phyloP scores from a whole-genome alignment of 1,140 invertebrate species.

The Macrostomum lignano region DNA sequence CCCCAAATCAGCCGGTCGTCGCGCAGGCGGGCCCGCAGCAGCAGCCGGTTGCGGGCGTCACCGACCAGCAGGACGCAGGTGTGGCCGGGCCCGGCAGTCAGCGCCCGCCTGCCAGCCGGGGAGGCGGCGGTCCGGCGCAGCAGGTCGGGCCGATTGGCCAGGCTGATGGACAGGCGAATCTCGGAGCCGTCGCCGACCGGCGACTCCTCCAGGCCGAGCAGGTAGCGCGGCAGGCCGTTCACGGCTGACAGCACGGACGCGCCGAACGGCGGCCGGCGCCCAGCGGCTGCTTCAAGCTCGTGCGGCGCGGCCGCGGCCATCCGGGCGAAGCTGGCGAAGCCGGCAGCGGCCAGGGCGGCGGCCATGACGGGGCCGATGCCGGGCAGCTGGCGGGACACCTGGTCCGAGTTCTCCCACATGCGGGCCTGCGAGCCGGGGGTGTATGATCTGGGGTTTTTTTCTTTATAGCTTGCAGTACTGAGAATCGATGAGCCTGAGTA shows the following conservation, averaged over 20 bases:
- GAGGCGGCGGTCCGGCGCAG: too few relatives aligned
- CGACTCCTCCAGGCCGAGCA: too few relatives aligned
- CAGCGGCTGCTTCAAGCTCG: slow-evolving; percentile 44
- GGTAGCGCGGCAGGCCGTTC: slow-evolving; percentile 25
- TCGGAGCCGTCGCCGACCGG: too few relatives aligned
- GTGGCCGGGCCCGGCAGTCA: slow-evolving; percentile 11
- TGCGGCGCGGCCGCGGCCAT: slow-evolving; percentile 38
- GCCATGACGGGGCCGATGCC: slow-evolving; percentile 37
- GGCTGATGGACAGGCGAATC: too few relatives aligned
- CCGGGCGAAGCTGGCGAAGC: slow-evolving; percentile 37
- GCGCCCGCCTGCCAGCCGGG: slow-evolving; percentile 13
- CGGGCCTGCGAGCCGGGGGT: slow-evolving; percentile 34
- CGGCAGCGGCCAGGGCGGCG: slow-evolving; percentile 35
- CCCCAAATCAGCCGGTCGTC: too few relatives aligned
- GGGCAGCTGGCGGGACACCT: slow-evolving; percentile 39
- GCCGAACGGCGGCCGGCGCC: slow-evolving; percentile 33
- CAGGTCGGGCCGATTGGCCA: too few relatives aligned
- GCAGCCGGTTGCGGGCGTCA: slow-evolving; percentile 21
- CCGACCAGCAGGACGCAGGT: slow-evolving; percentile 22
- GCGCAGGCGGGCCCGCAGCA: slow-evolving; percentile 20
- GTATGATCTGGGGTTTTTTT: too few relatives aligned
- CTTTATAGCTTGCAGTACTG: too few relatives aligned
- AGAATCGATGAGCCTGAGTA: too few relatives aligned
- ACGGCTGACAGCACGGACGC: slow-evolving; percentile 22
- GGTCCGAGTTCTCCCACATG: slow-evolving; percentile 44